phyloP scores from a whole-genome alignment of 2,113 vertebrate genomes.

The Phrynosoma platyrhinos region DNA sequence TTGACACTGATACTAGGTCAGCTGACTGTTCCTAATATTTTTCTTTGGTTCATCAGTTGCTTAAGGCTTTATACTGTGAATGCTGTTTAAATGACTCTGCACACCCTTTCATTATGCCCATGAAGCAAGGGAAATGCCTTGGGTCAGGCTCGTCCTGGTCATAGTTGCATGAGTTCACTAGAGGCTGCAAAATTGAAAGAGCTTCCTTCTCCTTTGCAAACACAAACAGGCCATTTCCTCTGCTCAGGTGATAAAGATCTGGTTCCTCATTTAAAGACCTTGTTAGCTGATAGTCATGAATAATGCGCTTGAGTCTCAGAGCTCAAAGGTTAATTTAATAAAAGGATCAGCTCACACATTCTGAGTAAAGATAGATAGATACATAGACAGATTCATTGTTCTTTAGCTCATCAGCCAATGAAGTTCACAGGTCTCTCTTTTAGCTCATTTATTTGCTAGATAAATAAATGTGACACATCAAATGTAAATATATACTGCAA shows the following conservation, averaged over 20 bases:
- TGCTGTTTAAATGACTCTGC: not conserved
- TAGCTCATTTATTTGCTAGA: not conserved
- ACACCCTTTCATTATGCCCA: not conserved
- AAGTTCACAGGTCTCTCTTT: not conserved
- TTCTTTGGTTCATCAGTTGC: not conserved
- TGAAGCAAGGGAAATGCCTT: not conserved
- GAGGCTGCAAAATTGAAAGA: not conserved
- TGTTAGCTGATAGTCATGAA: not conserved
- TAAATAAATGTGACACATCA: not conserved
- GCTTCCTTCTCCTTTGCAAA: conserved; percentile 47
- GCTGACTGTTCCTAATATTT: conserved; percentile 22
- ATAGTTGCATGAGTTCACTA: not conserved
- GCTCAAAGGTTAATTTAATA: conserved; percentile 42
- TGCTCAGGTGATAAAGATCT: conserved; percentile 15
- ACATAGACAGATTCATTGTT: not conserved
- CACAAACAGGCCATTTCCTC: conserved; percentile 29
- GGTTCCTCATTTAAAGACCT: conserved; percentile 19
- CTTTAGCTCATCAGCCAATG: not conserved
- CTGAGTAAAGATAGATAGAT: not conserved
- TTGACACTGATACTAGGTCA: not conserved
- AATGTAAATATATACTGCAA: not conserved
- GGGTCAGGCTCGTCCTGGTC: not conserved
- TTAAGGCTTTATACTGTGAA: conserved; percentile 41
- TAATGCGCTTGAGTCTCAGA: not conserved
- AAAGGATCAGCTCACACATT: conserved; percentile 22